Evolutionary conservation across 2,888 invertebrate species (phyloP).

Genomic region (Parelbella ahira): DNA sequence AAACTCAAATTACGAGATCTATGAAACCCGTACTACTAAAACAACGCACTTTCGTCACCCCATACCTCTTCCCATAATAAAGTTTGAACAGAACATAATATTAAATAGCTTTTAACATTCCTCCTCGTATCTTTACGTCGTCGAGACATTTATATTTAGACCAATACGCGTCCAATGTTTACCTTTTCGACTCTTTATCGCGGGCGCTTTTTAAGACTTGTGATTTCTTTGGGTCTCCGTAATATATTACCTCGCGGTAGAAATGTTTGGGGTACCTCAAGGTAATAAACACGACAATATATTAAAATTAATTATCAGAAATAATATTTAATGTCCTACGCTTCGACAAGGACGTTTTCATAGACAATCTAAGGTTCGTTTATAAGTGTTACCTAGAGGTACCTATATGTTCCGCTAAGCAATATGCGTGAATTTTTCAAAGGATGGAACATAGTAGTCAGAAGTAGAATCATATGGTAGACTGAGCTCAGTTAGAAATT

Average conservation of each 20-base stretch:
- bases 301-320: too few species aligned
- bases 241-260: slow-evolving; percentile 15
- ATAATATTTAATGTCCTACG: too few species aligned
- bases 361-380: too few species aligned
- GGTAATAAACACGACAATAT: neutral
- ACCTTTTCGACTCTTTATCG: slow-evolving; percentile 71
- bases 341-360: too few species aligned
- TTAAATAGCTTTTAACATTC: slow-evolving; percentile 82
- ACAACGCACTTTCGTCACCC: slow-evolving; percentile 26
- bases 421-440: too few species aligned
- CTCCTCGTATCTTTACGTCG: slow-evolving; percentile 66
- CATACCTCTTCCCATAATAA: slow-evolving; percentile 51
- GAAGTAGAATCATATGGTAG: too few species aligned
- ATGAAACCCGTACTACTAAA: too few species aligned
- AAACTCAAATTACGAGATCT: too few species aligned
- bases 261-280: slow-evolving; percentile 10
- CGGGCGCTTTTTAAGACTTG: slow-evolving; percentile 44
- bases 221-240: slow-evolving; percentile 48
- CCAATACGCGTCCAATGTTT: slow-evolving; percentile 76
- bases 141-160: slow-evolving; percentile 77
- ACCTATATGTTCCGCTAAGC: too few species aligned
- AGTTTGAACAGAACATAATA: slow-evolving; percentile 80
- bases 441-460: too few species aligned
- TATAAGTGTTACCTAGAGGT: too few species aligned
- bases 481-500: too few species aligned